These are phyloP conservation scores for Tetrao urogallus DNA, from an alignment of 2,113 vertebrate species.

Conservation along the genomic window DNA sequence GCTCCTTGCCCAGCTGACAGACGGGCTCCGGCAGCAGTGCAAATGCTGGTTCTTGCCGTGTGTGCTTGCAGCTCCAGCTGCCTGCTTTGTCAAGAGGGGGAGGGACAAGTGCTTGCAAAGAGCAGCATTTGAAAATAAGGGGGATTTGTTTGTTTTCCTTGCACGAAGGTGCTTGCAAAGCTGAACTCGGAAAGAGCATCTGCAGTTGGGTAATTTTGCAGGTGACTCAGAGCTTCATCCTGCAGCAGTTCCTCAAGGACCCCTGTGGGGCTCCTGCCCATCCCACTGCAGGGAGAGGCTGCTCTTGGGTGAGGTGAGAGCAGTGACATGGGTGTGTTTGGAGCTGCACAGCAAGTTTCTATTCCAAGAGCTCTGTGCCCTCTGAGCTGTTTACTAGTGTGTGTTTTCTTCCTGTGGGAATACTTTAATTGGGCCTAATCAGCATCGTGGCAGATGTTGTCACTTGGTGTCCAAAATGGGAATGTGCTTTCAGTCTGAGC, in stretches of 20 bases:
- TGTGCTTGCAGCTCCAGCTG: neutral
- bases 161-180: neutral
- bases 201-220: neutral
- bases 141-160: neutral
- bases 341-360: neutral
- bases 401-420: neutral
- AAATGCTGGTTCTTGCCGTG: neutral
- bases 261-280: neutral
- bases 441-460: neutral
- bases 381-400: neutral
- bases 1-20: neutral
- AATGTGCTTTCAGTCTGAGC: neutral
- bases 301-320: neutral
- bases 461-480: neutral
- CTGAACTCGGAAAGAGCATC: neutral
- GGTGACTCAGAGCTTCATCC: neutral
- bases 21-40: neutral
- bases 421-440: constrained; percentile 9
- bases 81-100: neutral
- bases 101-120: neutral
- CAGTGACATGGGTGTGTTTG: neutral
- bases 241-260: neutral
- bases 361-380: neutral
- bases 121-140: neutral
- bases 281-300: neutral